Percentiles rank a stretch among this genome's conserved stretches.
These are phyloP conservation scores for Selene dorsalis DNA, from an alignment of 2,797 vertebrate genomes.

Conservation along the genomic window DNA sequence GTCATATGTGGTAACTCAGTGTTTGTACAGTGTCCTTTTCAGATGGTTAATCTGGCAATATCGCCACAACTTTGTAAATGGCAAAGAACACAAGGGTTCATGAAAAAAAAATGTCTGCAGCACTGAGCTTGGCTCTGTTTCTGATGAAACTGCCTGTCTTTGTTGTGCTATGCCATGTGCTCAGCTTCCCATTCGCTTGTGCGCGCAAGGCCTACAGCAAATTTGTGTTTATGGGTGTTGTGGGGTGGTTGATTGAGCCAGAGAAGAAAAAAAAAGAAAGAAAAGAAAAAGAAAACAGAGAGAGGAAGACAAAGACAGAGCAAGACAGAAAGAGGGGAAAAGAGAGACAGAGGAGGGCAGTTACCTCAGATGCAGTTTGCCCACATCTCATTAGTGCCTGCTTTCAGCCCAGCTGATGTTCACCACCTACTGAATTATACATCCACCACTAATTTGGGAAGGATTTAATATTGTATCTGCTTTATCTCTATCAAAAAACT, in stretches of 20 bases:
- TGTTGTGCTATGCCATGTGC: constrained; percentile 69
- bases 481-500: constrained; percentile 74
- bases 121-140: constrained; percentile 44
- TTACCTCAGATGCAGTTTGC: constrained; percentile 72
- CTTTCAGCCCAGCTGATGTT: constrained; percentile 76
- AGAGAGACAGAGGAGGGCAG: constrained; percentile 58
- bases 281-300: constrained; percentile 32
- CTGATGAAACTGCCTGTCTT: constrained; percentile 66
- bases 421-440: constrained; percentile 79
- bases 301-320: constrained; percentile 33
- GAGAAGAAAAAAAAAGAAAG: constrained; percentile 33
- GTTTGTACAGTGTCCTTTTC: constrained; percentile 20
- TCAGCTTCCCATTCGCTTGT: constrained; percentile 50
- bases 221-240: constrained; percentile 60
- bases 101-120: constrained; percentile 16
- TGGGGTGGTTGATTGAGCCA: constrained; percentile 41
- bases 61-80: constrained; percentile 33
- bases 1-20: background rate
- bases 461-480: constrained; percentile 78
- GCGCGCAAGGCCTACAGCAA: constrained; percentile 50
- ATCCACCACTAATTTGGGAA: constrained; percentile 79
- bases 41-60: constrained; percentile 53
- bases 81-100: constrained; percentile 39
- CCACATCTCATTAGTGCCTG: constrained; percentile 77
- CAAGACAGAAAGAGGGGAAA: constrained; percentile 32